phyloP scores from a whole-genome alignment of 2,797 vertebrate species.

The Sparus aurata region DNA sequence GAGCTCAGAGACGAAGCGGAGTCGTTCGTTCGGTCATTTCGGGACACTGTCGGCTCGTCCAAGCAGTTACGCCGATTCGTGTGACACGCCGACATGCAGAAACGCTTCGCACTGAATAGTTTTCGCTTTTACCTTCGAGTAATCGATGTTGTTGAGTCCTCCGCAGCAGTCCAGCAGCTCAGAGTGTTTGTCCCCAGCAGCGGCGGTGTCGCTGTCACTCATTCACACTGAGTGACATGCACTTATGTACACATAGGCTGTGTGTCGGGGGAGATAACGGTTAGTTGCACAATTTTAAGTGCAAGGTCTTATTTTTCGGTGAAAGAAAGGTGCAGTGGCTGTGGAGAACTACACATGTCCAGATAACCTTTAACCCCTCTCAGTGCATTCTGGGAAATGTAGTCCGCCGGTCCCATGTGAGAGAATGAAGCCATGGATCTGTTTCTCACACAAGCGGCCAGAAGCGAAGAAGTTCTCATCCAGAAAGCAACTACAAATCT shows the following conservation, averaged over 20 bases:
- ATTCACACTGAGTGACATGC: conserved; percentile 22
- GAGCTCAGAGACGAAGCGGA: rapidly evolving
- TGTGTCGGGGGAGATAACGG: not conserved
- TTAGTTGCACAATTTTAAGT: conserved; percentile 22
- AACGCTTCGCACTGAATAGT: no score
- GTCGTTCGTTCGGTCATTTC: not conserved
- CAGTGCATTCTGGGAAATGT: conserved; percentile 71
- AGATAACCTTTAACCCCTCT: conserved; percentile 25
- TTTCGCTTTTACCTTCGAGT: conserved; percentile 78
- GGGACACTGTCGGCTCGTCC: not conserved
- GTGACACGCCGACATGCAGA: rapidly evolving
- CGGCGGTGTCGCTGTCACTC: conserved; percentile 35
- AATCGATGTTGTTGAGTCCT: conserved; percentile 85
- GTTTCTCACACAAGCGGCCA: rapidly evolving
- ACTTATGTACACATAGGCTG: no score
- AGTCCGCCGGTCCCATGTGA: not conserved
- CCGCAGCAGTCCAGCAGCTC: conserved; percentile 82
- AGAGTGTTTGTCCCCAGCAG: not conserved
- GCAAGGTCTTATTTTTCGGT: conserved; percentile 10
- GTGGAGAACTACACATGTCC: not conserved
- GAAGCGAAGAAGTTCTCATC: not conserved
- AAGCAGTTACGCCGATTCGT: rapidly evolving
- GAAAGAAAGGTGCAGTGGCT: not conserved
- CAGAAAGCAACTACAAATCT: rapidly evolving
- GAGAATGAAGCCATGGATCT: rapidly evolving